Base-by-base conservation (phyloP, 2,113 vertebrate species). In the Ameiurus melas region DNA sequence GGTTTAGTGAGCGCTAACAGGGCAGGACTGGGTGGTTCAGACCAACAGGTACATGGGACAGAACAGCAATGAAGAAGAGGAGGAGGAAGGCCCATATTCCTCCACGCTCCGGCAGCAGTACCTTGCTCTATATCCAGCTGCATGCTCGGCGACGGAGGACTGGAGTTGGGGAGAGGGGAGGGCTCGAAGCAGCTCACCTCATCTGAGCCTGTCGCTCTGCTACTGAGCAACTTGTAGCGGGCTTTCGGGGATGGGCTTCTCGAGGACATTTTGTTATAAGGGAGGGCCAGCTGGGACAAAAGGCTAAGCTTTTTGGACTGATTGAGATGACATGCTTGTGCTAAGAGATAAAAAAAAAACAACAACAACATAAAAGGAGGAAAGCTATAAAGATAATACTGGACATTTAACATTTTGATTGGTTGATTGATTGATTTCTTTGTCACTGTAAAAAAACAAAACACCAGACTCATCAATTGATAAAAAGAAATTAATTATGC, bases 241-340 rank as follows among this genome's bases (percentile, higher is more conserved):
- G 92, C 95, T 91, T 93, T 94, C 87, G 91, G 91, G 0, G 94
- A 95, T 2, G 92, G 77, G 73, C 87, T 94, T 89, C 94, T 93
- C 60, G 90, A 91, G 75, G 94, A 93, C 87, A 95, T 89, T 87
- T 94, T 96, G 93, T 64, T 88, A 94, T 96, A 93, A 92, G 97
- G 96, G 43, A 97, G 95, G 47, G 96, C 94, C 90, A 98, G 97
- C 88, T 95, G 95, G 91, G 97, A 96, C 89, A 98, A 96, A 92
- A 97, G 95, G 91, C 96, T 95, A 94, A 97, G 86, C 89, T 96
- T 95, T 93, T 95, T 97, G 92, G 92, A 92, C 47, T 91, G 94
- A 92, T 94, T 93, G 93, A 92, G 92, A 2, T 93, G 93, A 53
- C 87, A 91, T 92, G 95, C 94, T 93, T 92, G 94, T 91, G 96